Conservation (phyloP, 2,113 vertebrate genomes). For the Glaucomys volans region DNA sequence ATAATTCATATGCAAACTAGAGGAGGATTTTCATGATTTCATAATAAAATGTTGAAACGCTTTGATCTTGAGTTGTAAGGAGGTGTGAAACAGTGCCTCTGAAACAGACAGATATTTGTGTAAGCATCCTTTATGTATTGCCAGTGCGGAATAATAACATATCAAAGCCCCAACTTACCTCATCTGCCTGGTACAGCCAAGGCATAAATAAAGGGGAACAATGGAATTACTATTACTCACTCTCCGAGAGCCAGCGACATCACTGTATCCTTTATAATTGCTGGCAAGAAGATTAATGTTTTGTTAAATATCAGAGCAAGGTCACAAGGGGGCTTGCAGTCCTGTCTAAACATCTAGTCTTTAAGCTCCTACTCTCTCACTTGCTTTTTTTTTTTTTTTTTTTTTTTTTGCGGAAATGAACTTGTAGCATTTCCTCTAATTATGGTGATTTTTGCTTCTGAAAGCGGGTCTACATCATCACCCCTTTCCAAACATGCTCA, state of each 20-base stretch:
- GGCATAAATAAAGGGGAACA: slow-evolving; percentile 99
- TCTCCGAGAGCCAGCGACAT: slow-evolving; percentile 92
- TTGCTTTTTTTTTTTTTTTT: slow-evolving; percentile 70
- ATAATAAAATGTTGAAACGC: slow-evolving; percentile 89
- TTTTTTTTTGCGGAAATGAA: slow-evolving; percentile 83
- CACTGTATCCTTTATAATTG: slow-evolving; percentile 98
- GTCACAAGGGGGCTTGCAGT: slow-evolving; percentile 93
- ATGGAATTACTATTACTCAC: slow-evolving; percentile 98
- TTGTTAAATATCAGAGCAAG: slow-evolving; percentile 99
- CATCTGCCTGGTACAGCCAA: slow-evolving; percentile 99
- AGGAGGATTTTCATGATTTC: slow-evolving; percentile 87
- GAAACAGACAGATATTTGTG: slow-evolving; percentile 99
- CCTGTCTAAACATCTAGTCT: slow-evolving; percentile 95
- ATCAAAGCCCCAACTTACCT: slow-evolving; percentile 96
- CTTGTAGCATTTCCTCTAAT: slow-evolving; percentile 89
- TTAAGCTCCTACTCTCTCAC: slow-evolving; percentile 84
- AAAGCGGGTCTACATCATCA: slow-evolving; percentile 80
- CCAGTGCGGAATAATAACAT: slow-evolving; percentile 98
- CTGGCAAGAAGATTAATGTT: slow-evolving; percentile 99
- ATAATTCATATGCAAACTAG: slow-evolving; percentile 91
- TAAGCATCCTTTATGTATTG: slow-evolving; percentile 98
- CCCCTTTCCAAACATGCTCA: not conserved
- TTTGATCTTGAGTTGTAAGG: slow-evolving; percentile 90
- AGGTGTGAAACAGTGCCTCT: slow-evolving; percentile 91
- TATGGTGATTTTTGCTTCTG: slow-evolving; percentile 87